Base-by-base conservation (phyloP, 2,797 vertebrate genomes). In the Peromyscus attwateri region DNA sequence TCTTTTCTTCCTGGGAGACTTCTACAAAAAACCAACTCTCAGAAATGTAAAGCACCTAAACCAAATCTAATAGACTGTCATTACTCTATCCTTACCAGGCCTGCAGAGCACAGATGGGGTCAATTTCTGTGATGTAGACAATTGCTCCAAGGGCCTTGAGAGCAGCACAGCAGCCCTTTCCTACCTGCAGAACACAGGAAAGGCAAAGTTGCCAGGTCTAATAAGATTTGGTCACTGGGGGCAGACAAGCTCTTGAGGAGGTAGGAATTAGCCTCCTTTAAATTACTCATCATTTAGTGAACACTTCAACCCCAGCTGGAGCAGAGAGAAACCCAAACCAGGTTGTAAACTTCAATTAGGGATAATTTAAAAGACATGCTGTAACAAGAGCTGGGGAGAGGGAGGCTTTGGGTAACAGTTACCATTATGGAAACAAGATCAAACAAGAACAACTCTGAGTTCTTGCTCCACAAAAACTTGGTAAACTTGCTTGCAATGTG, bases 41-140 rank as follows among this genome's bases (percentile, higher is more conserved):
- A 84, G 71, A 70, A 91, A 87, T 46, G 34, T 6, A 6, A 73
- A 87, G 82, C 11, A 57, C 49, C 16, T 13, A 27, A 29, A 27
- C 17, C 49, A 4, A 92, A 25, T 46, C 90, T 12, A 7, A 40
- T 19, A 91, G 77, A 23, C 1, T 40, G 94, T 52, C 57, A 94
- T 43, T 49, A 1, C 23, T 70, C 75, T 85, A 19, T 46, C 95
- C 96, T 99, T 98, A 99, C 99, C 99, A 99, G 64, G 99, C 99
- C 92, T 99, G 99, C 81, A 99, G 99, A 92, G 99, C 99, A n/a
- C 99, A 99, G 98, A 99, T 99, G 96, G 99, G 99, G 98, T 99
- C 99, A 0, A 99, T 99, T 98, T 99, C 99, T 0, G 99, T 99
- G 98, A 99, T 99, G 66, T 99, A 99, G 97, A 99, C 99, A 34